Base-by-base conservation (phyloP, 2,797 vertebrate genomes). In the Hypotaenidia philippensis region DNA sequence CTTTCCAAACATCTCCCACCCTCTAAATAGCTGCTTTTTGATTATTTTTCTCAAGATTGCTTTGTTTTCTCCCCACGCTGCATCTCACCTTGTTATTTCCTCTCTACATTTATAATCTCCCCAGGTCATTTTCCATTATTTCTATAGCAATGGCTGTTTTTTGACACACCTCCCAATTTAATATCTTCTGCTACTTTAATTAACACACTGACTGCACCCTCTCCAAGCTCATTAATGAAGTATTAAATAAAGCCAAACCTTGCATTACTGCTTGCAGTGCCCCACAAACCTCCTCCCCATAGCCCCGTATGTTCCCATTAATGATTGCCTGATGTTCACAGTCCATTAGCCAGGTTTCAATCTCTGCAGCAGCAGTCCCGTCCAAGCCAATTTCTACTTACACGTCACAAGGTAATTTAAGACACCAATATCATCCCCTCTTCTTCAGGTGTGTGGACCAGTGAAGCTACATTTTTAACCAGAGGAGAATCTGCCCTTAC, bases 241-340 rank as follows among this genome's bases (percentile, higher is more conserved):
- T 38, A 91, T 95, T 92, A 95, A 94, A 95, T 86, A 92, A 88
- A 93, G 59, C 59, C 85, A 94, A 93, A 91, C 69, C 79, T 86
- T 86, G 85, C 52, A 90, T 90, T 91, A 65, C 57, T 89, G 89
- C 82, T 94, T 85, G 87, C 59, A 34, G 84, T 70, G 65, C 77
- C 95, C 92, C 55, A 92, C 70, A 93, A 65, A 83, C 17, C 47
- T 92, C 93, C 89, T 83, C 87, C 79, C 91, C 44, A 47, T 14
- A 91, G 82, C 80, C 80, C 69, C 12, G 11, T 65, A 86, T 49
- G 68, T 90, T 86, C 79, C 87, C 85, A 69, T 82, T 92, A 90
- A 83, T 1, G 10, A 81, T 25, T 91, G 87, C 69, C 78, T 1
- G 0, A 29, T 75, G 87, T 80, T 95, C 89, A 92, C 87, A 85